Evolutionary conservation across 2,113 vertebrate species (phyloP), one percentile per base, ranked within the genome.

Genomic region (Xiphorhynchus elegans): DNA sequence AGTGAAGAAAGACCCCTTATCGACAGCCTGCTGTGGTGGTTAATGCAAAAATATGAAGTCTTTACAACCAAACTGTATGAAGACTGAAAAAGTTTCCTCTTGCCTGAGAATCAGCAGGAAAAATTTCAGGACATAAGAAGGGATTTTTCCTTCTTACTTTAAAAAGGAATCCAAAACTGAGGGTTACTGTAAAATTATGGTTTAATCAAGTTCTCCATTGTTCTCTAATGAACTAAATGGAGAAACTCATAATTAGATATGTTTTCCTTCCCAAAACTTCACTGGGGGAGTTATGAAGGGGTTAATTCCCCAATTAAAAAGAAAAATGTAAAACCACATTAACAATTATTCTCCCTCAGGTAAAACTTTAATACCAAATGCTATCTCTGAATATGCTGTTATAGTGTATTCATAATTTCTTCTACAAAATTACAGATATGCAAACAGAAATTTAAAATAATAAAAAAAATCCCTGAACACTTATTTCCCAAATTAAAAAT

Each of bases 361-460:
- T 64, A 83, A 80, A 95, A 89, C 42, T 49, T 17, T 80, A 72
- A 78, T 70, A 72, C 39, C 31, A 92, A 68, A 46, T 82, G 35
- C 80, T 94, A 60, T 44, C n/a, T 72, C 66, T 72, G 31, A 92
- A 47, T 83, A 66, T 72, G 40, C 44, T 7, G 2, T 85, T 91
- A 42, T 10, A 31, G 14, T 35, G 49, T 44, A 66, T 87, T 90
- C 52, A 70, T 82, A 85, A 76, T 91, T 95, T 73, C 46, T 87
- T 80, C 93, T 86, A 31, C 40, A 69, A 79, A 79, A 86, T 67
- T 91, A 62, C 59, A 52, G 19, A 73, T 84, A 91, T 63, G 86
- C 40, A 80, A 89, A 96, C 64, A 96, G 92, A 78, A 93, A 95
- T 82, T 91, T 82, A n/a, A 80, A 79, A 80, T 93, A 90, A 94